Percentiles rank a stretch among this genome's conserved stretches.
These are phyloP conservation scores for Drosophila takahashii DNA, from an alignment of 1,140 invertebrate genomes.

Conservation along the genomic window DNA sequence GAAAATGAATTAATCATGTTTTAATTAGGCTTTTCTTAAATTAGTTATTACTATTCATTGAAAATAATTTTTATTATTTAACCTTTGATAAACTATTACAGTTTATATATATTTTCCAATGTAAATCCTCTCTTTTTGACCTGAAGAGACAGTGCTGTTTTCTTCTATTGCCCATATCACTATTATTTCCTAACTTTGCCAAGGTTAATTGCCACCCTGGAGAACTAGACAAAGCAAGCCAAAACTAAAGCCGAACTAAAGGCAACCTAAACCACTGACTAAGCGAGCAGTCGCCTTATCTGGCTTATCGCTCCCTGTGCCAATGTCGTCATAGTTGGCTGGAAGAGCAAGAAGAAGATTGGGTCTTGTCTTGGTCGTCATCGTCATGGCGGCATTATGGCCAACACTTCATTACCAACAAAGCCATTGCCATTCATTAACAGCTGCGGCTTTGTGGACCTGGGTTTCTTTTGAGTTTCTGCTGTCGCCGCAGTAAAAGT, in stretches of 20 bases:
- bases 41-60: too few species aligned
- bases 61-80: too few species aligned
- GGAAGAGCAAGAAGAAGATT: slow-evolving; percentile 1
- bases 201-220: slow-evolving; percentile 46
- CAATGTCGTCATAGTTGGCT: slow-evolving; percentile 53
- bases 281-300: slow-evolving; percentile 49
- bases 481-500: slow-evolving; percentile 70
- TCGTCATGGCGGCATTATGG: slow-evolving; percentile 62
- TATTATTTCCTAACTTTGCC: slow-evolving; percentile 11
- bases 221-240: slow-evolving; percentile 18
- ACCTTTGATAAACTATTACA: too few species aligned
- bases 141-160: background rate
- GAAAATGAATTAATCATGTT: too few species aligned
- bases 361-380: slow-evolving; percentile 34
- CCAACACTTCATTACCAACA: slow-evolving; percentile 80
- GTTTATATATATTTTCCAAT: background rate
- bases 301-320: slow-evolving; percentile 63
- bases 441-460: slow-evolving; percentile 66
- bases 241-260: slow-evolving; percentile 23
- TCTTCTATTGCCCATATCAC: background rate
- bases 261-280: slow-evolving; percentile 35
- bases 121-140: background rate
- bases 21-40: too few species aligned
- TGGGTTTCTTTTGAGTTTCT: slow-evolving; percentile 51
- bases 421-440: slow-evolving; percentile 80